Conservation (phyloP, 1,140 invertebrate genomes). For the Pseudachorutes palmiensis region DNA sequence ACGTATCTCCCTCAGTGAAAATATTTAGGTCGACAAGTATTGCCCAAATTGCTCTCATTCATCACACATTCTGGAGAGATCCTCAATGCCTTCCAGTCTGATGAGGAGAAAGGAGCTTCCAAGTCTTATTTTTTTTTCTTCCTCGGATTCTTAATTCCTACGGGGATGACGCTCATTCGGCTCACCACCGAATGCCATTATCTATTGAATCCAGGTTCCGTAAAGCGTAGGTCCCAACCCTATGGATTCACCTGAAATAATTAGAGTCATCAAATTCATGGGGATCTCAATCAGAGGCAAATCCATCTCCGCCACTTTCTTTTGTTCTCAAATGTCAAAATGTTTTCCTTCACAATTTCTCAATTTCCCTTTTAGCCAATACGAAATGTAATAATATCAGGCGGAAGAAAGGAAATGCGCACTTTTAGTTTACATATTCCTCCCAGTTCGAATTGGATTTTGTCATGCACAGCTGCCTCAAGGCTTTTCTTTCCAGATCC, state of each 20-base stretch:
- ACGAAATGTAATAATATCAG: no score
- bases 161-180: not conserved
- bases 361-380: no score
- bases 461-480: no score
- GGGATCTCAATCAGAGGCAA: not conserved
- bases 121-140: no score
- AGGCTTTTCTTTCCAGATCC: no score
- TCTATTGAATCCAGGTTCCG: not conserved
- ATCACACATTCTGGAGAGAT: not conserved
- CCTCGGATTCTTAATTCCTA: not conserved
- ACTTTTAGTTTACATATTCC: no score
- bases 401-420: no score
- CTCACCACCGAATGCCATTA: not conserved
- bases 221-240: not conserved
- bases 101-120: not conserved
- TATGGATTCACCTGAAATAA: not conserved
- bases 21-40: not conserved
- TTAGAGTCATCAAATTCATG: not conserved
- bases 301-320: not conserved
- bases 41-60: not conserved
- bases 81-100: not conserved
- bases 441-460: no score
- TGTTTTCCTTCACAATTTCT: no score
- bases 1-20: not conserved
- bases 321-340: not conserved